phyloP scores from a whole-genome alignment of 2,888 invertebrate genomes.

The Hydrotaea diabolus region DNA sequence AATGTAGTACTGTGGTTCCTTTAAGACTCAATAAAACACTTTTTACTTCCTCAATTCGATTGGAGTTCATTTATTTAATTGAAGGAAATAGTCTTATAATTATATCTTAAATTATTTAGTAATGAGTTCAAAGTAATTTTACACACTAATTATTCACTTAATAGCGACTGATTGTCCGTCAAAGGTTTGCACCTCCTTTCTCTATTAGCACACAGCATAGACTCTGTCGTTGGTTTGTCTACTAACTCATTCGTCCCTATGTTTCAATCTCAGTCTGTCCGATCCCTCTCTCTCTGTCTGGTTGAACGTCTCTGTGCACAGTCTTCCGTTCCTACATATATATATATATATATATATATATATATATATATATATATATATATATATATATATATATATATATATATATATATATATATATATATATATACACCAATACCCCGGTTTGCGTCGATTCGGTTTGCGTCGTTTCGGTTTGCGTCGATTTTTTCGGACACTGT shows the following conservation, averaged over 20 bases:
- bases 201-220: neutral
- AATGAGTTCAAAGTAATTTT: no score
- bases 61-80: neutral
- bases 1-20: neutral
- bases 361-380: no score
- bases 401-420: no score
- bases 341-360: no score
- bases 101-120: neutral
- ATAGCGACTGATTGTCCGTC: neutral
- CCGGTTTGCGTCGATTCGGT: no score
- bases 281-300: neutral
- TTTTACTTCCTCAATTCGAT: neutral
- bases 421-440: no score
- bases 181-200: neutral
- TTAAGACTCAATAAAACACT: neutral
- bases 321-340: no score
- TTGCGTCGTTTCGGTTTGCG: no score
- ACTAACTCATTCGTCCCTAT: constrained; percentile 2
- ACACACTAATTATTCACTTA: no score
- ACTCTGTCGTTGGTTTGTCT: neutral
- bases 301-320: neutral
- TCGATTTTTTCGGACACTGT: no score
- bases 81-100: neutral
- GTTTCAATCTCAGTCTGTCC: constrained; percentile 6
- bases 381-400: no score